Conservation (phyloP, 2,888 invertebrate species). For the Drosophila lutescens region DNA sequence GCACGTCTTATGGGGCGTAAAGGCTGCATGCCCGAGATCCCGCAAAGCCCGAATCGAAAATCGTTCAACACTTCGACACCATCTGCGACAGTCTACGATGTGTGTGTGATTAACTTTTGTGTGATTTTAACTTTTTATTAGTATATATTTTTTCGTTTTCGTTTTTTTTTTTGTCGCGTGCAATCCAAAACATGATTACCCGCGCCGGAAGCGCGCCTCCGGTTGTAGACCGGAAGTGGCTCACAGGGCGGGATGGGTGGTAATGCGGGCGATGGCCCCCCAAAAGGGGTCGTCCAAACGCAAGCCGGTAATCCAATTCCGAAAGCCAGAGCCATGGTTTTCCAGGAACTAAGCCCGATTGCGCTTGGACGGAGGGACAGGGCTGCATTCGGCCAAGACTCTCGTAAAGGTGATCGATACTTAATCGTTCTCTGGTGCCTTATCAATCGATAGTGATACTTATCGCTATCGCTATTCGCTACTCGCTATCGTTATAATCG, state of each 20-base stretch:
- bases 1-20: constrained; percentile 30
- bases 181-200: constrained; percentile 44
- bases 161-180: constrained; percentile 1
- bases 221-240: constrained; percentile 5
- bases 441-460: constrained; percentile 13
- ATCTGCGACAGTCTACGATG: constrained; percentile 29
- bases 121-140: background rate
- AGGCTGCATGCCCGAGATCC: constrained; percentile 18
- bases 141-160: background rate
- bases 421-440: constrained; percentile 21
- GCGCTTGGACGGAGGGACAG: background rate
- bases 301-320: background rate
- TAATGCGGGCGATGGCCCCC: constrained; percentile 13
- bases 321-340: constrained; percentile 30
- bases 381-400: constrained; percentile 13
- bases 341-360: constrained; percentile 3
- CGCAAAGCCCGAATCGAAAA: constrained; percentile 22
- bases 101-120: constrained; percentile 11
- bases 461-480: constrained; percentile 12
- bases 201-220: constrained; percentile 15
- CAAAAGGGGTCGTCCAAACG: background rate
- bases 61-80: constrained; percentile 21
- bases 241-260: constrained; percentile 3
- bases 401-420: constrained; percentile 30
- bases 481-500: constrained; percentile 10